Evolutionary conservation across 2,888 invertebrate species (phyloP), one percentile per base, ranked within the genome.

Genomic region (Pasiphila rectangulata): DNA sequence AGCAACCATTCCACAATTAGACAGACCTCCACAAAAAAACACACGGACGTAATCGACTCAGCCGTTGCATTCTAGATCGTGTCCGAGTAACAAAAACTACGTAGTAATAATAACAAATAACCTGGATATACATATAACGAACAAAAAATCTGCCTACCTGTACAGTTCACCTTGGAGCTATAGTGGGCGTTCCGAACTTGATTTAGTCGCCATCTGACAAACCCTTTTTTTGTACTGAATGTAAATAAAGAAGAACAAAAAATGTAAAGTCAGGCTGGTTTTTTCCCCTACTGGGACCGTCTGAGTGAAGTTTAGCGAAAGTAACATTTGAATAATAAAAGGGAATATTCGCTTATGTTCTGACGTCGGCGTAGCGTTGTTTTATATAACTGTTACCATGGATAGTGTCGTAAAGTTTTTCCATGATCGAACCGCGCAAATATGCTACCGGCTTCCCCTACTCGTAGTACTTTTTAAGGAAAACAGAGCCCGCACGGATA

Each of bases 221-320:
- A 84, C 83, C 85, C 84, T 83, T 85, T 86, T 79, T 86, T 86
- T 85, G 79, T 79, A 77, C 82, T 79, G 83, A 84, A 85, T 82
- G 84, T 83, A 85, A 84, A 87, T 85, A 85, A 80, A 79, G 73
- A 70, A 66, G 69, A 46, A 69, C 74, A 80, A 83, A 83, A 68
- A 63, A 79, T 78, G 78, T 72, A 73, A 72, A 77, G 70, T 72
- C 72, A 69, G 69, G 63, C 68, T 65, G 67, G 72, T 65, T 72
- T 81, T 81, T 76, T 75, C 75, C 69, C 73, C 69, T 68, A 63
- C 65, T 58, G 71, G 71, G 61, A 61, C 72, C 76, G 76, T 74
- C 72, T 68, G 68, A 59, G 68, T 63, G 67, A 64, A 80, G 76
- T 79, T 79, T 76, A 79, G 78, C 78, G 79, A 80, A 79, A 82